Base-by-base conservation (phyloP, 1,140 invertebrate species). In the Helicorthomorpha holstii region DNA sequence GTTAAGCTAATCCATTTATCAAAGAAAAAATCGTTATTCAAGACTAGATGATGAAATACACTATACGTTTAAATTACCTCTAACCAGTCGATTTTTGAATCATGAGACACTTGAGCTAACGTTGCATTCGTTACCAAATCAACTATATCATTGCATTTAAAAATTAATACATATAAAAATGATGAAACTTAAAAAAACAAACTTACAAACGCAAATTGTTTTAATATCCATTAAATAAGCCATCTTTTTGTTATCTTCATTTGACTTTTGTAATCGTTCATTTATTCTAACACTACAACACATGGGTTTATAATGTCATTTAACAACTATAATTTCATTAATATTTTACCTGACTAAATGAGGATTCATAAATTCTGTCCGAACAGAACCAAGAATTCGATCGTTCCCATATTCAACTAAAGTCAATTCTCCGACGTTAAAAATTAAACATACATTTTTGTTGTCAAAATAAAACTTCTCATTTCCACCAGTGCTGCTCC, bases 381-480 rank as follows among this genome's bases (percentile, higher is more conserved):
- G 68, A 12, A 95, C 91, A 21, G 87, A 92, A 44, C 86, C 85
- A 19, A 96, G 65, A 0, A 93, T 78, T 54, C 85, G 79, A 68
- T 93, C 84, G 27, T 80, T 78, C 0, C 93, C 93, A 65, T 97
- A 97, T 66, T 98, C 93, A 1, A 98, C 81, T 1, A 98, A 70
- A 54, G 80, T 85, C 34, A 98, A 69, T 66, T 98, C 93, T 0
- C 93, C 93, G 2, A 81, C 77, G 57, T 80, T 83, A 58, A 89
- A 89, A 48, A 92, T 76, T 48, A 92, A 66, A 61, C 87, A 91
- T 21, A 94, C 90, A 55, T 80, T 87, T 46, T 88, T 85, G 66
- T 94, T 93, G 54, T 97, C 92, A 63, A 98, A 95, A 67, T 92
- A 95, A 63, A 95, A 94, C 58, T 90, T 86, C 62, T 97, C 92